Evolutionary conservation across 1,140 invertebrate species (phyloP).

Genomic region (Nephila pilipes): DNA sequence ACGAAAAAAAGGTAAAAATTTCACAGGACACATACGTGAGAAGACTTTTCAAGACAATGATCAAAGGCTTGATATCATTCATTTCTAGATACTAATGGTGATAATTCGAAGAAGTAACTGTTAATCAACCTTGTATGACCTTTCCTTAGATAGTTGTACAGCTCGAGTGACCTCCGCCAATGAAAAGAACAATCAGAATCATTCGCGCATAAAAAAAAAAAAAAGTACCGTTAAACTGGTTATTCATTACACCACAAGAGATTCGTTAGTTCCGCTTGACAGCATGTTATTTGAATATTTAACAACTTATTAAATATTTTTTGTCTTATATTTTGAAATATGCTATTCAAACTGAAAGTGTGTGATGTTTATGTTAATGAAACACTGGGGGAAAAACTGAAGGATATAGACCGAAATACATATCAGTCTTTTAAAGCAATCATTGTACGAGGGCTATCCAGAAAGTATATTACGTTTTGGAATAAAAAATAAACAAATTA

Average conservation of each 20-base stretch:
- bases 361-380: neutral
- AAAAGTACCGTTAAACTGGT: constrained; percentile 35
- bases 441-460: too few species aligned
- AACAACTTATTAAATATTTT: neutral
- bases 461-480: too few species aligned
- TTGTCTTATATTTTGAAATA: neutral
- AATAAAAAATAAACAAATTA: too few species aligned
- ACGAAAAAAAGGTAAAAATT: neutral
- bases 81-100: neutral
- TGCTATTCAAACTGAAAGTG: neutral
- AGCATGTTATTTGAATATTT: neutral
- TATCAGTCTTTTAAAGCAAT: too few species aligned
- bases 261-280: neutral
- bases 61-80: constrained; percentile 5
- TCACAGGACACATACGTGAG: neutral
- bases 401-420: too few species aligned
- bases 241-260: constrained; percentile 7
- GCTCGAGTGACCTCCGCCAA: neutral
- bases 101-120: constrained; percentile 14
- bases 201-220: constrained; percentile 15
- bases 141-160: neutral
- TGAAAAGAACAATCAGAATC: constrained; percentile 42
- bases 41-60: neutral
- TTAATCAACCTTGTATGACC: constrained; percentile 15
- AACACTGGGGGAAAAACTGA: too few species aligned